phyloP scores from a whole-genome alignment of 1,140 invertebrate genomes.

The Drosophila micromelanica region DNA sequence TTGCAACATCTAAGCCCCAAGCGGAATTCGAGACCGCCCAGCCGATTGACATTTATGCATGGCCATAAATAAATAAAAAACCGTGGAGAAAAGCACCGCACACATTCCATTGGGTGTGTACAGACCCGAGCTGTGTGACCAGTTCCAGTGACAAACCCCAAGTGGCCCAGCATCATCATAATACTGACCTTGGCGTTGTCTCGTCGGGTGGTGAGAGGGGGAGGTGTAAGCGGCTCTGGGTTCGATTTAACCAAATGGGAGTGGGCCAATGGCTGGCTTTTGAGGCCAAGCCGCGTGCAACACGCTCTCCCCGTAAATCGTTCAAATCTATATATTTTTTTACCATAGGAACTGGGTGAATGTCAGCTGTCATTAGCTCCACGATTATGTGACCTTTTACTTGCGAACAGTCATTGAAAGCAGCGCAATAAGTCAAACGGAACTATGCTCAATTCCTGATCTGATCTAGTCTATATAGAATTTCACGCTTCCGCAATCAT shows the following conservation, averaged over 20 bases:
- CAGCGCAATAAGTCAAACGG: no score
- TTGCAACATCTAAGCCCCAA: conserved; percentile 19
- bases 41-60: conserved; percentile 36
- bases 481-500: no score
- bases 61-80: conserved; percentile 31
- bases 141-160: conserved; percentile 30
- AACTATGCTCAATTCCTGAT: no score
- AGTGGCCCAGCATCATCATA: conserved; percentile 49
- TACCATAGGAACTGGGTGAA: not conserved
- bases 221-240: conserved; percentile 26
- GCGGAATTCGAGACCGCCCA: conserved; percentile 23
- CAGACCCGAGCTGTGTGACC: conserved; percentile 31
- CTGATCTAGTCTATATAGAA: no score
- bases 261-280: conserved; percentile 24
- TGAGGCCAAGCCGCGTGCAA: not conserved
- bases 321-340: not conserved
- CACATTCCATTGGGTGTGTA: conserved; percentile 42
- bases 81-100: conserved; percentile 11
- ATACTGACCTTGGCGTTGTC: conserved; percentile 37
- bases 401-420: no score
- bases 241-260: conserved; percentile 36
- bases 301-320: not conserved
- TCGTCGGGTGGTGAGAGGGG: no score
- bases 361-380: not conserved
- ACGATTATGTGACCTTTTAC: no score